Conservation (phyloP, 2,888 invertebrate species). For the Ferrisia virgata region DNA sequence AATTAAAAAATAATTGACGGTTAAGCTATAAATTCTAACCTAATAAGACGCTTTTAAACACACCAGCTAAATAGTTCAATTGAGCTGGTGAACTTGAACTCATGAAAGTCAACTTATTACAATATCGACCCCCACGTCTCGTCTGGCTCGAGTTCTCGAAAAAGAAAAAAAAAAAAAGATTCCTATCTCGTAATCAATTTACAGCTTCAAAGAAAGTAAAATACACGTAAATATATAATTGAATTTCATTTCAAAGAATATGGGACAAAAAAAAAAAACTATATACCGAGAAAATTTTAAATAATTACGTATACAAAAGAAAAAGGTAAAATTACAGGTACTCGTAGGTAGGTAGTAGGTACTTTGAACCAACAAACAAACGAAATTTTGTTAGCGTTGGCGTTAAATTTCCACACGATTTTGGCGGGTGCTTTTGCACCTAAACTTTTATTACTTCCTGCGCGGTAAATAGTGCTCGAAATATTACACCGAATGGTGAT, state of each 20-base stretch:
- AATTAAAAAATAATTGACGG: not conserved
- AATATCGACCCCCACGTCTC: slow-evolving; percentile 15
- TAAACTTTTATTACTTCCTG: not conserved
- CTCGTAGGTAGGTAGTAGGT: too few species aligned
- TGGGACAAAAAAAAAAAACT: not conserved
- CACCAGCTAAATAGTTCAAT: not conserved
- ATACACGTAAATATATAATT: too few species aligned
- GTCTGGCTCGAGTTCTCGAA: not conserved
- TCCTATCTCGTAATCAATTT: not conserved
- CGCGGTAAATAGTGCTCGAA: not conserved
- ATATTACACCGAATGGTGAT: not conserved
- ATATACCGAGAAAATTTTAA: not conserved
- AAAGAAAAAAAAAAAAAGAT: slow-evolving; percentile 5
- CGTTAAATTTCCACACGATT: not conserved
- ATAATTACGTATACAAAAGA: not conserved
- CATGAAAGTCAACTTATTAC: not conserved
- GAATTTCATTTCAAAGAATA: not conserved
- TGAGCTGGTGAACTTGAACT: slow-evolving; percentile 23
- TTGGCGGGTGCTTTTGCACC: not conserved
- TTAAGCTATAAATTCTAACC: not conserved
- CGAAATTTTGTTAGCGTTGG: not conserved
- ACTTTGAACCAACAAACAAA: not conserved
- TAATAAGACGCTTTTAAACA: slow-evolving; percentile 1
- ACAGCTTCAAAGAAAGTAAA: not conserved
- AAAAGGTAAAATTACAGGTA: not conserved